phyloP scores from a whole-genome alignment of 2,797 vertebrate genomes.

The Trichosurus vulpecula region DNA sequence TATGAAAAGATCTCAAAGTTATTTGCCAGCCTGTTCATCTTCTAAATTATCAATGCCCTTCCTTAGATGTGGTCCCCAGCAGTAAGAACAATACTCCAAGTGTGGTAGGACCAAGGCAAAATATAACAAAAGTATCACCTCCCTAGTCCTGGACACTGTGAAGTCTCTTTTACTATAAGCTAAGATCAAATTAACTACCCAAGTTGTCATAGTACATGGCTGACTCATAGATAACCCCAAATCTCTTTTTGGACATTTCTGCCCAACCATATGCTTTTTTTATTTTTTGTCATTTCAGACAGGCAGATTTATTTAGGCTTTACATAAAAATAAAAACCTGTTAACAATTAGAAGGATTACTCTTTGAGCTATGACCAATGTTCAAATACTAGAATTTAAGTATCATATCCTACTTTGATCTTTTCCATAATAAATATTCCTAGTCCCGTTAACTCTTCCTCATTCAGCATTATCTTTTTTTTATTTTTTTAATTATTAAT shows the following conservation, averaged over 20 bases:
- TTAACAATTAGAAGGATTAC: not conserved
- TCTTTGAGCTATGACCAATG: not conserved
- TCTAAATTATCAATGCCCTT: not conserved
- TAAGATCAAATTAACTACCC: too few species aligned
- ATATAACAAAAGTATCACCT: too few species aligned
- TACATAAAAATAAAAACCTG: not conserved
- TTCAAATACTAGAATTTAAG: not conserved
- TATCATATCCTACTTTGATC: not conserved
- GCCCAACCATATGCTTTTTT: too few species aligned
- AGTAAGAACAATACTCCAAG: too few species aligned
- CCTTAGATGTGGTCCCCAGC: too few species aligned
- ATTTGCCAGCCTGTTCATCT: not conserved
- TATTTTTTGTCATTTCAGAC: not conserved
- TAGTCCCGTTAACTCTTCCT: not conserved
- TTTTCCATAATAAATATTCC: not conserved
- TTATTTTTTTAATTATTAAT: too few species aligned
- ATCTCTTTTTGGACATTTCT: too few species aligned
- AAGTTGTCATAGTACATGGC: too few species aligned
- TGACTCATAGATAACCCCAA: too few species aligned
- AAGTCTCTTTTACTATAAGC: too few species aligned
- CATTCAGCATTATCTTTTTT: not conserved
- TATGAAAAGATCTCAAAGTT: not conserved
- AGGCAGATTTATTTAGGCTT: not conserved
- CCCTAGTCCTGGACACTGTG: too few species aligned
- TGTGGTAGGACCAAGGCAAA: too few species aligned